phyloP scores from a whole-genome alignment of 1,140 invertebrate species.

The Gryllus bimaculatus region DNA sequence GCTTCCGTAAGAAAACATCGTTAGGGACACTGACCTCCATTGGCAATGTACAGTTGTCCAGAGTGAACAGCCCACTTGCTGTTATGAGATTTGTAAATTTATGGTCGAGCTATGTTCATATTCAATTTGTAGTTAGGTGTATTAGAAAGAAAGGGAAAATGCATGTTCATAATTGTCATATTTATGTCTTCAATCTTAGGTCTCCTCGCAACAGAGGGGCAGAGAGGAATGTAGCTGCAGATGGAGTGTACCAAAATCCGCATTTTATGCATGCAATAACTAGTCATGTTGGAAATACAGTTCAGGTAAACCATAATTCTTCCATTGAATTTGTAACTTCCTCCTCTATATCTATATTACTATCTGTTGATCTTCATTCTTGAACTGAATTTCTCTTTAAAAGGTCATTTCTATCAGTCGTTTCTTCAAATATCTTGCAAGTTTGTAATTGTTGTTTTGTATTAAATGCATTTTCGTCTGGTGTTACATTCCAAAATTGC shows the following conservation, averaged over 20 bases:
- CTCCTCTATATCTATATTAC: no score
- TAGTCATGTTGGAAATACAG: slow-evolving; percentile 68
- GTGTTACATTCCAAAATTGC: neutral
- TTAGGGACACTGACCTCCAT: slow-evolving; percentile 18
- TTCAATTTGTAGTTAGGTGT: neutral
- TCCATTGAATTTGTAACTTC: no score
- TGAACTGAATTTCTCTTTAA: no score
- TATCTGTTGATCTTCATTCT: no score
- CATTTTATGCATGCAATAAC: slow-evolving; percentile 79
- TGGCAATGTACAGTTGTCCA: neutral
- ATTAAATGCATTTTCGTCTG: no score
- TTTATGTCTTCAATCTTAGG: slow-evolving; percentile 33
- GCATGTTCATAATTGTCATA: neutral
- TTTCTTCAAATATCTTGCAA: no score
- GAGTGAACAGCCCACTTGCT: neutral
- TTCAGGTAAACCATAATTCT: slow-evolving; percentile 42
- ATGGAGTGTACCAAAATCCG: slow-evolving; percentile 78
- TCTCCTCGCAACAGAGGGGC: slow-evolving; percentile 45
- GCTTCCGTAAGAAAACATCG: slow-evolving; percentile 11
- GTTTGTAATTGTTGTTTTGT: no score
- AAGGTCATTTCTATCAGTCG: no score
- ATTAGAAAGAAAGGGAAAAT: neutral
- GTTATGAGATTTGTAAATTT: neutral
- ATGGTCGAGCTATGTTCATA: neutral
- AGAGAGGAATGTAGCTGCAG: slow-evolving; percentile 42